Evolutionary conservation across 2,888 invertebrate genomes (phyloP).

Genomic region (Mythimna pallens): DNA sequence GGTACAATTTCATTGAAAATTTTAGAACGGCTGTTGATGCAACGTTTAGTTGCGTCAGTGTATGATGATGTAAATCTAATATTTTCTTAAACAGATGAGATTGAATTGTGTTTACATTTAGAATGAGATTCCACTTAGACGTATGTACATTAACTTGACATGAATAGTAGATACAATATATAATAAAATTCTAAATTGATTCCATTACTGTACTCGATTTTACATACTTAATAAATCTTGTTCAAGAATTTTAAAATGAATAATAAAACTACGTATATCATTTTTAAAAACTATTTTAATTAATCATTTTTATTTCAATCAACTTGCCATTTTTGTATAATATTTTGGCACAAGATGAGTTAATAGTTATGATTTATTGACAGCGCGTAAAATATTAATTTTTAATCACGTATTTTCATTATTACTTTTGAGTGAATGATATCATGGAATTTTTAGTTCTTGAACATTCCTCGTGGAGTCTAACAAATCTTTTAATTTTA

Average conservation of each 20-base stretch:
- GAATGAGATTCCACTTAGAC: slow-evolving; percentile 13
- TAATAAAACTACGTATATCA: too few species aligned
- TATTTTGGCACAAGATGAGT: too few species aligned
- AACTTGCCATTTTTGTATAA: too few species aligned
- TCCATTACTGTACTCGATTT: not conserved
- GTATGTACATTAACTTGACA: slow-evolving; percentile 11
- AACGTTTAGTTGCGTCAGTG: not conserved
- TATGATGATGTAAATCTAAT: slow-evolving; percentile 14
- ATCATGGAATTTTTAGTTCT: too few species aligned
- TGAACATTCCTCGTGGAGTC: too few species aligned
- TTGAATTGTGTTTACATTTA: slow-evolving; percentile 20
- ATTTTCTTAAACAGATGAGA: slow-evolving; percentile 29
- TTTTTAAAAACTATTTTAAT: too few species aligned
- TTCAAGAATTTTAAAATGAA: not conserved
- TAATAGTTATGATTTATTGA: too few species aligned
- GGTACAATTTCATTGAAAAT: not conserved
- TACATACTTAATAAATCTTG: not conserved
- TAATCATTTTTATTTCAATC: too few species aligned
- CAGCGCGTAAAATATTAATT: too few species aligned
- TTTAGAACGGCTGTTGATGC: not conserved
- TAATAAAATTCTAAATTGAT: slow-evolving; percentile 13
- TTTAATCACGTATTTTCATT: too few species aligned
- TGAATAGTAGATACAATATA: slow-evolving; percentile 5
- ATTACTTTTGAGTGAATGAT: too few species aligned
- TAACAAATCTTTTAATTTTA: too few species aligned